These are phyloP conservation scores for Acanthacorydalis orientalis DNA, from an alignment of 2,888 invertebrate species.

Conservation along the genomic window DNA sequence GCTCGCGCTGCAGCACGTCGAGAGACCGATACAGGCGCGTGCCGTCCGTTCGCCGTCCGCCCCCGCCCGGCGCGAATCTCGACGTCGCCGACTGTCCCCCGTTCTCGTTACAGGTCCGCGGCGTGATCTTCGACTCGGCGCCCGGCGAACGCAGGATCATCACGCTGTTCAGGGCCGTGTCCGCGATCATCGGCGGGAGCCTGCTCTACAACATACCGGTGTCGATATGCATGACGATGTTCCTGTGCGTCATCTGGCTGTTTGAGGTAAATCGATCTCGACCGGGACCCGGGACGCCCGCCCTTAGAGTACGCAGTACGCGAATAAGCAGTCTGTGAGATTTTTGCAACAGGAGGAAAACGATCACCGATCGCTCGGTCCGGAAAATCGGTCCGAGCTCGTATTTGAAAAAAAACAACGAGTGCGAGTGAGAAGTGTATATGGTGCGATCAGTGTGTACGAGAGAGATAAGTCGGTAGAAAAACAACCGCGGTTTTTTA, in stretches of 20 bases:
- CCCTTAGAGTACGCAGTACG: too few relatives aligned
- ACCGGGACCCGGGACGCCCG: too few relatives aligned
- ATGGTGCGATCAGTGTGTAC: not conserved
- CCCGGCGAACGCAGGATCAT: conserved; percentile 43
- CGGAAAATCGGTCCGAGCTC: too few relatives aligned
- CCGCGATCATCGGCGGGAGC: conserved; percentile 41
- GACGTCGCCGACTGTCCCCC: not conserved
- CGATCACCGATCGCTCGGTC: too few relatives aligned
- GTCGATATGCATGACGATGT: conserved; percentile 34
- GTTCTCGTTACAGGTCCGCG: conserved; percentile 28
- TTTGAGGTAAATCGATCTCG: conserved; percentile 32
- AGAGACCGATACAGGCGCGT: conserved; percentile 31
- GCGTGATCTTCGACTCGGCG: conserved; percentile 55
- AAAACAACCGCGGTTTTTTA: too few relatives aligned
- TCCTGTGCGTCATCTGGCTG: conserved; percentile 21
- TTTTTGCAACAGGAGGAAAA: too few relatives aligned
- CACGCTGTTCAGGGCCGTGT: conserved; percentile 39
- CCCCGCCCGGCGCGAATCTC: conserved; percentile 16
- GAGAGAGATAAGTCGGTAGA: too few relatives aligned
- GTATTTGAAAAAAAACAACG: too few relatives aligned
- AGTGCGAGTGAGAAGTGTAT: too few relatives aligned
- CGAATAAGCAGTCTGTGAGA: too few relatives aligned
- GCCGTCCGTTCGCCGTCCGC: not conserved
- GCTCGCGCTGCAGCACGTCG: conserved; percentile 34
- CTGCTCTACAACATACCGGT: conserved; percentile 35